Evolutionary conservation across 2,797 vertebrate genomes (phyloP).

Genomic region (Cuniculus paca): DNA sequence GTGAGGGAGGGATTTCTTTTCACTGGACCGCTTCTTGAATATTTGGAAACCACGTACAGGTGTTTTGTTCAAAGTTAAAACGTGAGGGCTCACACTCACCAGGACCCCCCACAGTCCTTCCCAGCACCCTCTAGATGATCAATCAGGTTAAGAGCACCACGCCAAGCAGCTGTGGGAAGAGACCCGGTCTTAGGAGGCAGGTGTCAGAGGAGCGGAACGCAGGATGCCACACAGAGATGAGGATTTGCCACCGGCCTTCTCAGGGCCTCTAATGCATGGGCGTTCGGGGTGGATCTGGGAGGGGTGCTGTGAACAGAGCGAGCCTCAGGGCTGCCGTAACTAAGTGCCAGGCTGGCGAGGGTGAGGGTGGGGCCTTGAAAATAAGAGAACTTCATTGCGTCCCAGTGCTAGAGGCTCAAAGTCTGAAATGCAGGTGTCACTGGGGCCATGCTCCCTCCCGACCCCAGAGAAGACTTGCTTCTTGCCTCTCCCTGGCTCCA

Average conservation of each 20-base stretch:
- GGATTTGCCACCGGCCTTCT: neutral
- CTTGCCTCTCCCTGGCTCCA: neutral
- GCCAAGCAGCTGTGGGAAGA: neutral
- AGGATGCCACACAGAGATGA: neutral
- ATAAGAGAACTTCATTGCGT: neutral
- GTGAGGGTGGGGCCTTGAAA: neutral
- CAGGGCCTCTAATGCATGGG: neutral
- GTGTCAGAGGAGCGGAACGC: neutral
- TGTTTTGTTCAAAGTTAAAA: neutral
- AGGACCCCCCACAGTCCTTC: too few species aligned
- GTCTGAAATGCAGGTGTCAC: neutral
- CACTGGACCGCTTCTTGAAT: neutral
- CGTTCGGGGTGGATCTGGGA: rapidly evolving
- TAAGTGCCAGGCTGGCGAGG: neutral
- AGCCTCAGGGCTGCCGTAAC: neutral
- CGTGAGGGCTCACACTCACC: neutral
- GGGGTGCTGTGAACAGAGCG: rapidly evolving
- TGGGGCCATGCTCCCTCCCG: neutral
- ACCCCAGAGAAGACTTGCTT: neutral
- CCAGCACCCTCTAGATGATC: neutral
- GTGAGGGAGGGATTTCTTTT: neutral
- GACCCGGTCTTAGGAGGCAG: neutral
- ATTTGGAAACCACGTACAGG: neutral
- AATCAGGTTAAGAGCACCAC: neutral
- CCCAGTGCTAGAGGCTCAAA: neutral